Percentiles rank a stretch among this genome's conserved stretches.
Evolutionary conservation across 2,797 vertebrate genomes (phyloP).

Genomic region (Schizothorax lantsangensis): DNA sequence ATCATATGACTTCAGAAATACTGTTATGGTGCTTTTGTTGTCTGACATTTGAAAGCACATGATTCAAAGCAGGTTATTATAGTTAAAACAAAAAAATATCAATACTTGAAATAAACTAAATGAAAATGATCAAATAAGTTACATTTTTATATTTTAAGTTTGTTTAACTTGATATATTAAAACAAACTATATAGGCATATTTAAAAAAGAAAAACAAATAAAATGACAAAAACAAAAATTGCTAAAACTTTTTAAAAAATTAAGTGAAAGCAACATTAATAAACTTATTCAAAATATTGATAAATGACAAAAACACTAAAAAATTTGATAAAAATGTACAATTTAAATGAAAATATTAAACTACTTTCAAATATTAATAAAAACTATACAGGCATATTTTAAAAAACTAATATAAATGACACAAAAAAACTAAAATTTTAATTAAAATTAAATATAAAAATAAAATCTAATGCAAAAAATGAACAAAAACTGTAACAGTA

Average conservation of each 20-base stretch:
- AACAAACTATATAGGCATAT: neutral
- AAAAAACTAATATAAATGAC: neutral
- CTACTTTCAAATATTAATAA: neutral
- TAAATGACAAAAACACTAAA: neutral
- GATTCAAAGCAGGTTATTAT: neutral
- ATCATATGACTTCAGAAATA: neutral
- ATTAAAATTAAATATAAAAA: neutral
- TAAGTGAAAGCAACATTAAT: neutral
- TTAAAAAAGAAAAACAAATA: neutral
- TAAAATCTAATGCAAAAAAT: too few relatives aligned
- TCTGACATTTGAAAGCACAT: neutral
- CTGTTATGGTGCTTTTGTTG: neutral
- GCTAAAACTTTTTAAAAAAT: neutral
- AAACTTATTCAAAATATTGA: neutral
- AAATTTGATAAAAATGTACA: neutral
- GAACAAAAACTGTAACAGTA: neutral
- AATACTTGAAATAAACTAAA: neutral
- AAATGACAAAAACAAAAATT: neutral
- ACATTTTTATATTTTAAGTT: too few relatives aligned
- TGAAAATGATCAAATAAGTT: too few relatives aligned
- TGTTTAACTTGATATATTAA: neutral
- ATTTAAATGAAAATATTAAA: too few relatives aligned
- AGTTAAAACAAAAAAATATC: neutral
- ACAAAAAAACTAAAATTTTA: neutral
- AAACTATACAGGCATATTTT: neutral